Conservation (phyloP, 2,113 vertebrate species). For the Tupaia tana region DNA sequence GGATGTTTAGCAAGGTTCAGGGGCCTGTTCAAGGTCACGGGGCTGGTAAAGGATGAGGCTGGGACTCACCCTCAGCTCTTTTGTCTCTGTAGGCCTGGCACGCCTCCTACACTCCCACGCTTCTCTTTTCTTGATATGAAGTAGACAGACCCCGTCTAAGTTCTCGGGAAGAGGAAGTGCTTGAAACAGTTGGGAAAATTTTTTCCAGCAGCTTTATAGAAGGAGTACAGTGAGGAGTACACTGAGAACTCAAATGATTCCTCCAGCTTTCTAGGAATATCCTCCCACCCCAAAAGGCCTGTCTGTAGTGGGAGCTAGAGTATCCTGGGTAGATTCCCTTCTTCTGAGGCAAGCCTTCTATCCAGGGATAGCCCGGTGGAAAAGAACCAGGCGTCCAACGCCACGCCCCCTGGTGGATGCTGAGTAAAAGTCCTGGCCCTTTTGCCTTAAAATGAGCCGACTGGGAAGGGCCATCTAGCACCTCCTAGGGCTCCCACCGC, state of each 20-base stretch:
- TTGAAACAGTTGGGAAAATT: neutral
- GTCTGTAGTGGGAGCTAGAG: neutral
- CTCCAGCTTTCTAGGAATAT: neutral
- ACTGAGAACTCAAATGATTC: neutral
- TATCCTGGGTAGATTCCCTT: neutral
- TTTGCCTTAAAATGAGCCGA: neutral
- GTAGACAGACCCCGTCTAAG: neutral
- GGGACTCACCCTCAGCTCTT: neutral
- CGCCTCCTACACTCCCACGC: neutral
- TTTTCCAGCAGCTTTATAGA: neutral
- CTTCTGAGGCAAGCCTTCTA: neutral
- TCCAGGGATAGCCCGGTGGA: neutral
- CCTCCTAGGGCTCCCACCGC: no score
- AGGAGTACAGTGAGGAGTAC: neutral
- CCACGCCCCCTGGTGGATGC: neutral
- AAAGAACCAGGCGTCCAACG: fast-evolving
- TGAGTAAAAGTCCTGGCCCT: neutral
- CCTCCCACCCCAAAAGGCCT: neutral
- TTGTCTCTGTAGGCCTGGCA: neutral
- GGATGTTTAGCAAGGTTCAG: neutral
- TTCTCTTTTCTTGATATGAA: neutral
- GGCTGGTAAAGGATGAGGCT: neutral
- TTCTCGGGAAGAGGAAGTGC: neutral
- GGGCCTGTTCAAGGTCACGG: neutral
- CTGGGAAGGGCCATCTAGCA: no score